A percentile compares a stretch with the other conserved stretches of the same genome.
Conservation (phyloP, 1,140 invertebrate species). For the Thalassaphorura encarpata region DNA sequence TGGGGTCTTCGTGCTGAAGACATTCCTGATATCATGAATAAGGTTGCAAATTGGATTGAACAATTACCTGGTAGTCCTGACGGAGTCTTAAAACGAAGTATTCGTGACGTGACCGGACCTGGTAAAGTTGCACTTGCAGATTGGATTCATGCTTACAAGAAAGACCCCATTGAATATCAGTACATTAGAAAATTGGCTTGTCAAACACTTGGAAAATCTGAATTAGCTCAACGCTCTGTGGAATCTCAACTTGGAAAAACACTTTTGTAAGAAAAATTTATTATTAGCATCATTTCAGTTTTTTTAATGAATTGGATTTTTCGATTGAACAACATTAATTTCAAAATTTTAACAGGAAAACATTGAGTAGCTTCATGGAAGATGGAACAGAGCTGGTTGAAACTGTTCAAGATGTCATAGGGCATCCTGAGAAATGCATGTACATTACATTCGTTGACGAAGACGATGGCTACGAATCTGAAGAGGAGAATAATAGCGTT, state of each 20-base stretch:
- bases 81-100: background rate
- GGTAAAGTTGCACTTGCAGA: background rate
- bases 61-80: background rate
- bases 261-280: slow-evolving; percentile 23
- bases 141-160: slow-evolving; percentile 24
- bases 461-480: no score
- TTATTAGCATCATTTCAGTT: background rate
- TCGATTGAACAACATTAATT: no score
- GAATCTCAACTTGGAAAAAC: slow-evolving; percentile 15
- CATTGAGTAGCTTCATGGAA: slow-evolving; percentile 4
- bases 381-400: slow-evolving; percentile 10
- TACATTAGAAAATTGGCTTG: slow-evolving; percentile 24
- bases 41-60: slow-evolving; percentile 17
- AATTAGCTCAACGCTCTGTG: slow-evolving; percentile 15
- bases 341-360: slow-evolving; percentile 5
- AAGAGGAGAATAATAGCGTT: no score
- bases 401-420: slow-evolving; percentile 6
- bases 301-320: slow-evolving; percentile 4
- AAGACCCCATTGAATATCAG: slow-evolving; percentile 21
- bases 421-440: slow-evolving; percentile 15
- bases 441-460: slow-evolving; percentile 3
- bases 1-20: slow-evolving; percentile 8
- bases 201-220: slow-evolving; percentile 22
- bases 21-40: slow-evolving; percentile 20
- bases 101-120: background rate